phyloP scores from a whole-genome alignment of 2,113 vertebrate species.

The Suncus etruscus region DNA sequence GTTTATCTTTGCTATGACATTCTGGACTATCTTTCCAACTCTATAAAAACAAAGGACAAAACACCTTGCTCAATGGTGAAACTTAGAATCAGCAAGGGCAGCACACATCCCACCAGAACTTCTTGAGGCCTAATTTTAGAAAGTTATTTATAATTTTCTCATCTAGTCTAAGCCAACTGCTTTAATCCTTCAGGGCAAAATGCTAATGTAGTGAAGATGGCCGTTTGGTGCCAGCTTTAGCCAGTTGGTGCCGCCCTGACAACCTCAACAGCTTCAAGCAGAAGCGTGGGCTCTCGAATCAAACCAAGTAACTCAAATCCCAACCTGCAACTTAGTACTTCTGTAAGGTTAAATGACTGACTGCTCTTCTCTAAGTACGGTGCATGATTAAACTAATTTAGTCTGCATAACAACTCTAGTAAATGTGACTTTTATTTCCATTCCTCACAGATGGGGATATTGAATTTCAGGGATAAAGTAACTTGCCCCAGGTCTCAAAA shows the following conservation, averaged over 20 bases:
- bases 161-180: not conserved
- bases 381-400: slow-evolving; percentile 49
- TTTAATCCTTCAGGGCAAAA: slow-evolving; percentile 19
- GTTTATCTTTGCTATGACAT: slow-evolving; percentile 12
- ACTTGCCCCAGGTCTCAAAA: slow-evolving; percentile 42
- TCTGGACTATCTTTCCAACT: slow-evolving; percentile 12
- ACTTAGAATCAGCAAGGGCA: not conserved
- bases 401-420: not conserved
- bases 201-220: not conserved
- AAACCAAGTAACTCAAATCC: not conserved
- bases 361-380: slow-evolving; percentile 32
- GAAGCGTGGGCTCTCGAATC: slow-evolving; percentile 24
- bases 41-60: slow-evolving; percentile 33
- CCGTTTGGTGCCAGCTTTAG: not conserved
- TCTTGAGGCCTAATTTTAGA: not conserved
- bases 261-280: slow-evolving; percentile 38
- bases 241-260: not conserved
- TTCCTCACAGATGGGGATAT: slow-evolving; percentile 50
- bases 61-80: not conserved
- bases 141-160: slow-evolving; percentile 44
- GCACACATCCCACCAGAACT: not conserved
- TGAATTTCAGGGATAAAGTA: slow-evolving; percentile 3
- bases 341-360: not conserved
- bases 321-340: not conserved
- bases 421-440: slow-evolving; percentile 40